Base-by-base conservation (phyloP, 23 tunicate genomes). In the Clavelina lepadiformis region DNA sequence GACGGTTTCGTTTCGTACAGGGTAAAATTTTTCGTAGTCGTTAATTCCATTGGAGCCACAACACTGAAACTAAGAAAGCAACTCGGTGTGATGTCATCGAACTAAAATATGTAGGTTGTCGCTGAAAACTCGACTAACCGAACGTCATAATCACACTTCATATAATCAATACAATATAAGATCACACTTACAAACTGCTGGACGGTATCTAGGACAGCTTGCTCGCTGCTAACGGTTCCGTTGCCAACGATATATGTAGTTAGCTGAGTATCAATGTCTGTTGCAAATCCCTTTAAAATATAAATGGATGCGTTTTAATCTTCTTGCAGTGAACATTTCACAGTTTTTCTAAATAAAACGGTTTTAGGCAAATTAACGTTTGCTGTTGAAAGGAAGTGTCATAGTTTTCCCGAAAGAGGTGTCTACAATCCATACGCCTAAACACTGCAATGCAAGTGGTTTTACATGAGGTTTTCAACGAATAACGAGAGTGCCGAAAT, bases 11-110 rank as follows among this genome's bases (percentile, higher is more conserved):
- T n/a, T n/a, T n/a, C 33, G 33, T 13, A 29, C 33, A 34, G 74
- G 74, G 41, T 68, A 30, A 44, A 50, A 68, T 20, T 38, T 26
- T 13, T 2, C 3, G 60, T 28, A 76, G 31, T 76, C 82, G 3
- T 38, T 29, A 6, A 73, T 35, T 1, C 82, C 82, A 44, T 65
- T 65, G 41, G 54, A 76, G 8, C 82, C 82, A 29, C 82, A 76
- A 57, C 82, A 76, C 5, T 56, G 18, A 51, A 76, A 76, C 82
- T 76, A 35, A 35, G 28, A 28, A 53, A 6, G 22, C 49, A 41
- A 8, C 13, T 8, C 49, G 49, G 15, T 41, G 15, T 41, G 49
- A 41, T 15, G 15, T 15, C 15, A 41, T 8, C 15, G 11, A 41
- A 41, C 11, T 41, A 41, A 41, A 41, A 15, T 41, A 8, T 15